Base-by-base conservation (phyloP, 2,888 invertebrate genomes). In the Lomographa bimaculata region DNA sequence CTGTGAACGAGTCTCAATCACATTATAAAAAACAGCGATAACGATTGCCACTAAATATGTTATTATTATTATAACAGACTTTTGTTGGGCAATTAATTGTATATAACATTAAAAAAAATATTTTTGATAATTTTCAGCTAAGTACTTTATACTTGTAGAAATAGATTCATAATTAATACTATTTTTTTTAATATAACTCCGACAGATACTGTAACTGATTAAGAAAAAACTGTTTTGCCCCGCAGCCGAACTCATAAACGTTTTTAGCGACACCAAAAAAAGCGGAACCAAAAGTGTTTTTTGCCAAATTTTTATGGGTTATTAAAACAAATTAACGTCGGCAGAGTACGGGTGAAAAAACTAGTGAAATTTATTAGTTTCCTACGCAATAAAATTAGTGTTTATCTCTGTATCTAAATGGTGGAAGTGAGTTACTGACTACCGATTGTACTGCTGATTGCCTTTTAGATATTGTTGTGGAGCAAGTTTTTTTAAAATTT, bases 301-400 rank as follows among this genome's bases (percentile, higher is more conserved):
- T 75, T 68, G 75, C 70, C 66, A 71, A 81, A 78, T 66, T 71
- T 76, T 80, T 80, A 82, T 73, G 74, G 77, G 66, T 76, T 81
- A 85, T 85, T 84, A 82, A 82, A 83, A 77, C 85, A 82, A 85
- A 86, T 86, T 83, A 83, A 67, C 50, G 69, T 57, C 50, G 50
- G 29, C 10, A 14, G 32, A 35, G 30, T 39, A 39, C 39, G 39
- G 26, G 44, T 35, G 59, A 69, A 73, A 79, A 79, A 69, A 59
- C 14, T 33, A 38, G 47, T 54, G 54, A 75, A 76, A 86, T 86
- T 86, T 87, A 86, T 86, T 78, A 71, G 75, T 77, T 80, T 77
- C 81, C 80, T 77, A 71, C 68, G 59, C 78, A 74, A 85, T 87
- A 86, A 86, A 87, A 79, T 75, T 72, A 65, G 71, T 60, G 50